Base-by-base conservation (phyloP, 2,888 invertebrate genomes). In the Embidobia sp. region DNA sequence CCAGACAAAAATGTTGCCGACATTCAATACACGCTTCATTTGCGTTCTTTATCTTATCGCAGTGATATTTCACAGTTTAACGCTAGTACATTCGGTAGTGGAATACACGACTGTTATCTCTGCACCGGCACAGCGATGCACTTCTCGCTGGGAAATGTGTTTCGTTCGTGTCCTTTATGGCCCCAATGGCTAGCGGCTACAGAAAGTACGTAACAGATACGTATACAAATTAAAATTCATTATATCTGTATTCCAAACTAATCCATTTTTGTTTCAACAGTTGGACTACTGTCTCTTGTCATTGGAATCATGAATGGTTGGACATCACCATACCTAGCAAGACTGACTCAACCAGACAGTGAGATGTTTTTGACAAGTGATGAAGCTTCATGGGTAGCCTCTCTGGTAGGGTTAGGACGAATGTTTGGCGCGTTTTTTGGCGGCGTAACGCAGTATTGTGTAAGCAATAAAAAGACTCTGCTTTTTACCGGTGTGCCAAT, bases 351-450 rank as follows among this genome's bases (percentile, higher is more conserved):
- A n/a, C 49, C 74, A 2, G 66, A 81, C 19, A 80, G 80, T 0
- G 61, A 77, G 8, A 11, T 85, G 5, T 78, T 51, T 1, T 27
- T 85, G 1, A 82, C 80, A 1, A 4, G 8, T 0, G 44, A 44
- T 1, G 81, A 85, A 37, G 84, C 81, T 7, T 85, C 85, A 0
- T 85, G 85, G 85, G 81, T 85, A 3, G 85, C 83, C 0, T 78
- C 84, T 0, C 46, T 85, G 8, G 16, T 85, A 5, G 82, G 79
- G 33, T 10, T 84, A 2, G 84, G 85, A 5, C 70, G 85, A 10
- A 59, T 83, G 6, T 10, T 80, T 0, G 85, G 85, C 4, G 82
- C 84, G 0, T 31, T 82, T 1, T 11, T 75, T 0, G 85, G 85
- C 0, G 80, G 83, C n/a, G 11, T 82, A 0, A 49, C 74, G 3